These are phyloP conservation scores for Macaria liturata DNA, from an alignment of 2,888 invertebrate genomes.

Conservation along the genomic window DNA sequence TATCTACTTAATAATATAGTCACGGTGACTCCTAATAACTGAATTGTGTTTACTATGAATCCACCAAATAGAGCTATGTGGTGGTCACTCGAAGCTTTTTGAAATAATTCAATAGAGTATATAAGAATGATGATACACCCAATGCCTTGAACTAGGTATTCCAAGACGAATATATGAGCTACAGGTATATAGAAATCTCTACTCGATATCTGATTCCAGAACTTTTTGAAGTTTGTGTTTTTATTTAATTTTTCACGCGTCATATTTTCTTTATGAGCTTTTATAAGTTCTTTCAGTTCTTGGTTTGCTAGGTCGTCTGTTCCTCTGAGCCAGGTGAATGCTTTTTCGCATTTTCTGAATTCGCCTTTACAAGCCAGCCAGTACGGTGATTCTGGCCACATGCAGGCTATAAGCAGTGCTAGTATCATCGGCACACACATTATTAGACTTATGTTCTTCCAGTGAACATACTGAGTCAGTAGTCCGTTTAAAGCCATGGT, in stretches of 20 bases:
- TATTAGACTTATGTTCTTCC: slow-evolving; percentile 29
- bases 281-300: slow-evolving; percentile 28
- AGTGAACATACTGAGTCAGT: slow-evolving; percentile 26
- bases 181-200: slow-evolving; percentile 27
- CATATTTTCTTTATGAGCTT: slow-evolving; percentile 8
- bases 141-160: slow-evolving; percentile 20
- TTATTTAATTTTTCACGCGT: neutral
- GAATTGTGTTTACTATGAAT: slow-evolving; percentile 21
- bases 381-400: slow-evolving; percentile 37
- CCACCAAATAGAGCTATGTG: slow-evolving; percentile 17
- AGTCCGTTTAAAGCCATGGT: slow-evolving; percentile 25
- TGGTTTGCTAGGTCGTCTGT: slow-evolving; percentile 24
- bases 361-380: slow-evolving; percentile 37
- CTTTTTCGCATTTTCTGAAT: slow-evolving; percentile 29
- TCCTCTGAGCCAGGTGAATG: slow-evolving; percentile 34
- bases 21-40: slow-evolving; percentile 14
- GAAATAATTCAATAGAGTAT: slow-evolving; percentile 25
- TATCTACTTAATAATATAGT: slow-evolving; percentile 15
- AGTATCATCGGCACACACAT: slow-evolving; percentile 27
- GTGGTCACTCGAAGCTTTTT: slow-evolving; percentile 15
- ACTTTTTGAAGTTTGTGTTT: slow-evolving; percentile 1
- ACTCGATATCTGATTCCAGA: slow-evolving; percentile 11
- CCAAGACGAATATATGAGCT: slow-evolving; percentile 21
- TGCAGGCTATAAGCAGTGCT: slow-evolving; percentile 21
- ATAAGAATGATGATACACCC: slow-evolving; percentile 23